phyloP scores from a whole-genome alignment of 2,888 invertebrate species.

The Microctonus brassicae region DNA sequence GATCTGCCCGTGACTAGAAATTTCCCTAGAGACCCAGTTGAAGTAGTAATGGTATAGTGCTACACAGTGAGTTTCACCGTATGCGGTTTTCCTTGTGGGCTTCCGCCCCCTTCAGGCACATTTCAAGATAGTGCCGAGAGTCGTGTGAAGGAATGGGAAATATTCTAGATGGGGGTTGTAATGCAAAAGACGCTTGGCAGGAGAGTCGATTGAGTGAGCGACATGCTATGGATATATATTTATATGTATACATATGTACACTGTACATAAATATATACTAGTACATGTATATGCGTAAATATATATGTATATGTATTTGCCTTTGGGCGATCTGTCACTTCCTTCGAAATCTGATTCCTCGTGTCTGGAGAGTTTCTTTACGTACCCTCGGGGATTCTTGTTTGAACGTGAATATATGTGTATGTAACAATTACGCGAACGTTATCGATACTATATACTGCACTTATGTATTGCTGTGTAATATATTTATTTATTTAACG shows the following conservation, averaged over 20 bases:
- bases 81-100: slow-evolving; percentile 3
- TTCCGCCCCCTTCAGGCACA: slow-evolving; percentile 6
- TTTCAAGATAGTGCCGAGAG: neutral
- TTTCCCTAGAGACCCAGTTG: slow-evolving; percentile 54
- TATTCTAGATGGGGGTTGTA: neutral
- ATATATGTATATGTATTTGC: slow-evolving; percentile 3
- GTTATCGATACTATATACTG: slow-evolving; percentile 16
- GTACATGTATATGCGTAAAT: neutral
- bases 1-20: slow-evolving; percentile 51
- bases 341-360: slow-evolving; percentile 21
- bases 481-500: too few relatives aligned
- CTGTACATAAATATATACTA: neutral
- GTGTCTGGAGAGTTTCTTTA: slow-evolving; percentile 11
- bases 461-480: neutral
- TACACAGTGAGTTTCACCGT: neutral
- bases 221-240: slow-evolving; percentile 12
- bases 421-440: neutral
- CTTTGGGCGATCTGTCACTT: slow-evolving; percentile 24
- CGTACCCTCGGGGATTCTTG: slow-evolving; percentile 5
- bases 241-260: too few relatives aligned
- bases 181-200: neutral
- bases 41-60: neutral
- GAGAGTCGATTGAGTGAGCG: slow-evolving; percentile 18
- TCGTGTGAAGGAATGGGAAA: neutral
- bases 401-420: neutral